Conservation (phyloP, 2,888 invertebrate species). For the Aquatica leii region DNA sequence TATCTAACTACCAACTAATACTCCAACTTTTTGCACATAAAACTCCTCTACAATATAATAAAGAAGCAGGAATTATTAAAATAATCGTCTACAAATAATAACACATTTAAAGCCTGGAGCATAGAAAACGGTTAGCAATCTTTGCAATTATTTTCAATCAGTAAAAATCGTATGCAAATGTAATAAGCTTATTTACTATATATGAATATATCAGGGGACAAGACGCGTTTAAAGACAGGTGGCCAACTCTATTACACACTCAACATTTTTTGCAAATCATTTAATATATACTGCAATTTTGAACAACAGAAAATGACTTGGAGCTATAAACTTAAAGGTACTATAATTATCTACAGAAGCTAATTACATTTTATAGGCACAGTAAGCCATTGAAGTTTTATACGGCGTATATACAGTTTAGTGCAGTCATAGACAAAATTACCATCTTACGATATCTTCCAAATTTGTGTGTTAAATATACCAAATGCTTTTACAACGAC, state of each 20-base stretch:
- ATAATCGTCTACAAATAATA: slow-evolving; percentile 30
- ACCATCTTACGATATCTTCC: too few relatives aligned
- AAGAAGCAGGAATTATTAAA: slow-evolving; percentile 22
- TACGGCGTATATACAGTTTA: too few relatives aligned
- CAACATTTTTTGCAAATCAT: slow-evolving; percentile 20
- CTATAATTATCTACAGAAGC: slow-evolving; percentile 26
- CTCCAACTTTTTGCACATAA: too few relatives aligned
- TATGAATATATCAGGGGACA: slow-evolving; percentile 21
- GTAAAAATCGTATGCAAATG: slow-evolving; percentile 27
- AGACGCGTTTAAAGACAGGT: slow-evolving; percentile 20
- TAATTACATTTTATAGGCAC: slow-evolving; percentile 10
- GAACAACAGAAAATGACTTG: slow-evolving; percentile 16
- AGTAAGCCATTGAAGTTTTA: too few relatives aligned
- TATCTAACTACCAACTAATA: too few relatives aligned
- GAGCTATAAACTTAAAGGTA: slow-evolving; percentile 20
- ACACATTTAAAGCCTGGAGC: slow-evolving; percentile 20
- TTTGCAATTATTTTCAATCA: slow-evolving; percentile 22
- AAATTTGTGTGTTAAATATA: too few relatives aligned
- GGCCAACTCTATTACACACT: slow-evolving; percentile 24
- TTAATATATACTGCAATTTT: slow-evolving; percentile 23
- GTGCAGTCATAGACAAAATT: too few relatives aligned
- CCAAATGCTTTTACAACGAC: too few relatives aligned
- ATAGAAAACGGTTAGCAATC: slow-evolving; percentile 29
- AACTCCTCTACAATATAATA: not conserved
- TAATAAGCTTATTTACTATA: slow-evolving; percentile 26